These are phyloP conservation scores for Eupithecia insigniata DNA, from an alignment of 2,888 invertebrate genomes.

Conservation along the genomic window DNA sequence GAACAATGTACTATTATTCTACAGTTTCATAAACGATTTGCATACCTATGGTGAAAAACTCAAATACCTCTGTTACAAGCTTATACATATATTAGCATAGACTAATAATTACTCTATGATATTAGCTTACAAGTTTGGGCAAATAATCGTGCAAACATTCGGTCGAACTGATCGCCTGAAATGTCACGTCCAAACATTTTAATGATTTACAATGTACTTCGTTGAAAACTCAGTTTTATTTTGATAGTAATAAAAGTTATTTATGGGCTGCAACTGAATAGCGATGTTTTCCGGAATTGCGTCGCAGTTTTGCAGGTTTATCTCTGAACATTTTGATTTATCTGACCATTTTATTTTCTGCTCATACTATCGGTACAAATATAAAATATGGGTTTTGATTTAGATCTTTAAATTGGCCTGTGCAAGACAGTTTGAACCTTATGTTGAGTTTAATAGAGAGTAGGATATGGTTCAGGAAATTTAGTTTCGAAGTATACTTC, in stretches of 20 bases:
- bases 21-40: background rate
- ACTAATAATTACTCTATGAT: too few relatives aligned
- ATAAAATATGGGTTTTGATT: background rate
- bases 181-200: background rate
- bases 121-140: background rate
- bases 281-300: conserved; percentile 13
- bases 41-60: too few relatives aligned
- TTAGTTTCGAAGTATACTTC: background rate
- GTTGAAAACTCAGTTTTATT: conserved; percentile 23
- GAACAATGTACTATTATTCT: too few relatives aligned
- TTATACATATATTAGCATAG: too few relatives aligned
- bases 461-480: background rate
- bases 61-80: too few relatives aligned
- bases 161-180: background rate
- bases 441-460: background rate
- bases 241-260: conserved; percentile 19
- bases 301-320: conserved; percentile 6
- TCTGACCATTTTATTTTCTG: background rate
- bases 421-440: background rate
- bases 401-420: background rate
- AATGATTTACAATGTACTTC: conserved; percentile 6
- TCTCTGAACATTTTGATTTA: conserved; percentile 6
- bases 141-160: background rate
- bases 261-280: conserved; percentile 14
- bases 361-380: background rate